Evolutionary conservation across 2,113 vertebrate species (phyloP).

Genomic region (Carollia perspicillata): DNA sequence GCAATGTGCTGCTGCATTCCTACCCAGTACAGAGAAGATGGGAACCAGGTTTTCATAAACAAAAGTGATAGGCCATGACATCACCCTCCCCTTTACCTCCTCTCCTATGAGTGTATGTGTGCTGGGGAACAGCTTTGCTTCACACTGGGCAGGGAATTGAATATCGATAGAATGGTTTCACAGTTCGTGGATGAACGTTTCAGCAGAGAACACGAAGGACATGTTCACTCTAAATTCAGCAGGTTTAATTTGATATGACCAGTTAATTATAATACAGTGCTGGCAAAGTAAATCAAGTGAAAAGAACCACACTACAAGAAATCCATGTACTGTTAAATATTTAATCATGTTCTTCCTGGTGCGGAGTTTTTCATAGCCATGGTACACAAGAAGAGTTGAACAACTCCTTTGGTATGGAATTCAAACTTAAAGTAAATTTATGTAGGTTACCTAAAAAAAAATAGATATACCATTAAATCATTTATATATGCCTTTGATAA

Average conservation of each 20-base stretch:
- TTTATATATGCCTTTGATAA: neutral
- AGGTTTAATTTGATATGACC: neutral
- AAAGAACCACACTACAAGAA: neutral
- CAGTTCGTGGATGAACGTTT: neutral
- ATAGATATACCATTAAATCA: neutral
- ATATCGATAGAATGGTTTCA: constrained; percentile 22
- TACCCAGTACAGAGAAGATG: constrained; percentile 23
- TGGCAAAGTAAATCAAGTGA: neutral
- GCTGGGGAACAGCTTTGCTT: neutral
- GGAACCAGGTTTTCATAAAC: constrained; percentile 51
- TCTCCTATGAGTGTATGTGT: neutral
- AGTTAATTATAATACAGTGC: constrained; percentile 4
- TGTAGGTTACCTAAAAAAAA: neutral
- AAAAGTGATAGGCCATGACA: constrained; percentile 19
- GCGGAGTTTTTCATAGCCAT: neutral
- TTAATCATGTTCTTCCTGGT: neutral
- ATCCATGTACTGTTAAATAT: neutral
- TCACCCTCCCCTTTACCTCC: neutral
- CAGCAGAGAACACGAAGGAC: constrained; percentile 1
- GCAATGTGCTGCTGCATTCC: constrained; percentile 16
- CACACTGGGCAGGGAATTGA: neutral
- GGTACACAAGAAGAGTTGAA: neutral
- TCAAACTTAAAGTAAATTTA: constrained; percentile 4
- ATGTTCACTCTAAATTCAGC: neutral
- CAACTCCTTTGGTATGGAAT: neutral